Conservation (phyloP, 2,888 invertebrate species). For the Drosophila paramelanica region DNA sequence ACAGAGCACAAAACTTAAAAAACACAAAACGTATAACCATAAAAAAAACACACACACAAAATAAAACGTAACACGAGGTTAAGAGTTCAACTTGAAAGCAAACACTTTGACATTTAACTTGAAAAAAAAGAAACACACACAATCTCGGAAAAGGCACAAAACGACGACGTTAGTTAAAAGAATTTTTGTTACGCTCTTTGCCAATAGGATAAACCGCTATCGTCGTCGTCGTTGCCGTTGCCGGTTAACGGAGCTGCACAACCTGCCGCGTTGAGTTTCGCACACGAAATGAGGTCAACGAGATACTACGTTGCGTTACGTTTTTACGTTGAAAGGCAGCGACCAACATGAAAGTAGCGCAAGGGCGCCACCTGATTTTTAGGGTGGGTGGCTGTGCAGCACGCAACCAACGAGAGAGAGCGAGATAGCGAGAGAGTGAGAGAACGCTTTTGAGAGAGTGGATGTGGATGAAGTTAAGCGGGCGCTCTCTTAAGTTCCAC, state of each 20-base stretch:
- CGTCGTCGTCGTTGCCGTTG: conserved; percentile 19
- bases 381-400: conserved; percentile 62
- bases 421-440: background rate
- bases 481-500: conserved; percentile 56
- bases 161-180: conserved; percentile 10
- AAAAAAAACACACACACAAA: conserved; percentile 1
- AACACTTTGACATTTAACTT: conserved; percentile 64
- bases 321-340: conserved; percentile 22
- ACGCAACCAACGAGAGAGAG: conserved; percentile 19
- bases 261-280: conserved; percentile 82
- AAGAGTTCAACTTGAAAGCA: conserved; percentile 53
- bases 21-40: conserved; percentile 5
- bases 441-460: background rate
- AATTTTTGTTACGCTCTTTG: conserved; percentile 17
- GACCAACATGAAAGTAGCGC: conserved; percentile 72
- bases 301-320: conserved; percentile 67
- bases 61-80: conserved; percentile 24
- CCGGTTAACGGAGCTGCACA: conserved; percentile 62
- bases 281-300: conserved; percentile 84
- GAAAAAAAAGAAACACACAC: conserved; percentile 16
- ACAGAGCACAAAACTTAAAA: conserved; percentile 13
- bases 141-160: background rate
- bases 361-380: conserved; percentile 73
- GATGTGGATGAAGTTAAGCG: background rate
- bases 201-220: background rate